Conservation (phyloP, 2,113 vertebrate species). For the Anarhynchus alexandrinus region DNA sequence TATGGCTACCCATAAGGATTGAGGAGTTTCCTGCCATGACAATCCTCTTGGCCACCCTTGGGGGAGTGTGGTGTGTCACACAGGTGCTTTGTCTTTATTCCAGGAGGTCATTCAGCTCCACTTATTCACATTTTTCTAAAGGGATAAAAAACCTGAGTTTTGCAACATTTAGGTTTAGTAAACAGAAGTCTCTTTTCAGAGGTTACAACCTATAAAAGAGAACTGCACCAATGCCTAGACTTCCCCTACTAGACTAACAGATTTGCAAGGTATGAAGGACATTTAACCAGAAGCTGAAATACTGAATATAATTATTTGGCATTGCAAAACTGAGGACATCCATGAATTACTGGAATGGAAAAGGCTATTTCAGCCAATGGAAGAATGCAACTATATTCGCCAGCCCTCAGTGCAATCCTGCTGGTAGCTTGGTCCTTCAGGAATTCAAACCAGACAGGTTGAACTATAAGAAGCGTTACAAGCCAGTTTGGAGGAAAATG, state of each 20-base stretch:
- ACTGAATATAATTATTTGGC: not conserved
- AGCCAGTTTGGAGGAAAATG: not conserved
- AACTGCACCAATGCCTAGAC: not conserved
- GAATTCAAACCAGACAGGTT: not conserved
- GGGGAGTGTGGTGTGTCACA: not conserved
- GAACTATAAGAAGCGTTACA: not conserved
- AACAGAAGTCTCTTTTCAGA: not conserved
- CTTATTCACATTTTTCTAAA: not conserved
- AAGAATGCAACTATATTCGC: not conserved
- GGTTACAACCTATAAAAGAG: not conserved
- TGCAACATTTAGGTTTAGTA: not conserved
- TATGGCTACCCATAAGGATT: not conserved
- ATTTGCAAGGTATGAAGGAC: not conserved
- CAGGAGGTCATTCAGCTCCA: not conserved
- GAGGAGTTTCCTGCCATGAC: not conserved
- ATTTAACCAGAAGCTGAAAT: not conserved
- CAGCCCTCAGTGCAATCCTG: not conserved
- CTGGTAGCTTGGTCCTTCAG: not conserved
- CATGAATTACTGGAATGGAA: not conserved
- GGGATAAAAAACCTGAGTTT: not conserved
- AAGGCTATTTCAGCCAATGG: not conserved
- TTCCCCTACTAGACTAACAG: not conserved
- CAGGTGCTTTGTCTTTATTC: not conserved
- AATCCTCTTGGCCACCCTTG: not conserved
- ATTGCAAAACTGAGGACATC: not conserved